Evolutionary conservation across 2,888 invertebrate species (phyloP).

Genomic region (Cryptocephalus primarius): DNA sequence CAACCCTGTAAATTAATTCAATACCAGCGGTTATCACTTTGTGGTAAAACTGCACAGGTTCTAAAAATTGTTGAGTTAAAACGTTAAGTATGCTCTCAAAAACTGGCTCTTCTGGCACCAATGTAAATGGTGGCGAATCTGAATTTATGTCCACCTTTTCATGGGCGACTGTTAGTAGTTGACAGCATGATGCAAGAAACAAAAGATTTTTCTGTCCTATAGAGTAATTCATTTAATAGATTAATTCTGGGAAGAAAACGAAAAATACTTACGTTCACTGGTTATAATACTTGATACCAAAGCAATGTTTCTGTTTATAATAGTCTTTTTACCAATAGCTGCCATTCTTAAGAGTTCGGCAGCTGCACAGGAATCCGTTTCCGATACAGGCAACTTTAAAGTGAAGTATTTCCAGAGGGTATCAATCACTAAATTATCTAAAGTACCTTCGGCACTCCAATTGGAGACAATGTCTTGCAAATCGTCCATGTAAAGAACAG

Average conservation of each 20-base stretch:
- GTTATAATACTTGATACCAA: conserved; percentile 36
- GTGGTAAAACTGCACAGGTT: conserved; percentile 42
- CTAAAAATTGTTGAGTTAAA: conserved; percentile 38
- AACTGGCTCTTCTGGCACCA: conserved; percentile 41
- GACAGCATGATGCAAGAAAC: conserved; percentile 47
- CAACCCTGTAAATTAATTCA: conserved; percentile 47
- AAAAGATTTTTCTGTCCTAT: conserved; percentile 41
- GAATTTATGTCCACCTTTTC: conserved; percentile 28
- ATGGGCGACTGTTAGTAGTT: conserved; percentile 43
- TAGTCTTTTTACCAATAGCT: conserved; percentile 35
- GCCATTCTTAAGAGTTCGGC: conserved; percentile 70
- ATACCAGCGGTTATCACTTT: conserved; percentile 48
- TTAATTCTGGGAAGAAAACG: too few species aligned
- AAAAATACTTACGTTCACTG: too few species aligned
- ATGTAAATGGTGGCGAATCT: conserved; percentile 30
- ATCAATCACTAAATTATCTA: conserved; percentile 46
- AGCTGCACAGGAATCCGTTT: conserved; percentile 62
- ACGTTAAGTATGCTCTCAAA: conserved; percentile 42
- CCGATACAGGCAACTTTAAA: conserved; percentile 52
- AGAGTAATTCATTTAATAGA: conserved; percentile 12
- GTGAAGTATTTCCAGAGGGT: conserved; percentile 80
- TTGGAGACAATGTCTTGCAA: conserved; percentile 51
- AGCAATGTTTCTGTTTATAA: conserved; percentile 41
- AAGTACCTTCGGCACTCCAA: conserved; percentile 42
- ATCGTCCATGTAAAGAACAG: conserved; percentile 48